These are phyloP conservation scores for Hemithea aestivaria DNA, from an alignment of 2,888 invertebrate species.

Conservation along the genomic window DNA sequence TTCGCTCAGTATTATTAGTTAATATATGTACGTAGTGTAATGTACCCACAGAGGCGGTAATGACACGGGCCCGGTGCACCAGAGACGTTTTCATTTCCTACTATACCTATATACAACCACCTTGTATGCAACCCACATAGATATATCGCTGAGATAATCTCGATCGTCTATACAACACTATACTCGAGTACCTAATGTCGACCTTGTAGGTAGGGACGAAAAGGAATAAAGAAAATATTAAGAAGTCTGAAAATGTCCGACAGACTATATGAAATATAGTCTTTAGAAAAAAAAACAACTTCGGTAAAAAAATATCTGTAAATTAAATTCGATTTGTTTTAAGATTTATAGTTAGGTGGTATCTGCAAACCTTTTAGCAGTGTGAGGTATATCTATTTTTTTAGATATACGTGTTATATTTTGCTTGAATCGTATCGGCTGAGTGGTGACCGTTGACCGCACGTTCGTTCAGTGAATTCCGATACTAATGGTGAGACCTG, in stretches of 20 bases:
- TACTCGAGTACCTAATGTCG: conserved; percentile 60
- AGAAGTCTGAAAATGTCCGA: conserved; percentile 68
- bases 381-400: conserved; percentile 50
- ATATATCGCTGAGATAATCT: conserved; percentile 64
- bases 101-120: conserved; percentile 29
- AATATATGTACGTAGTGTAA: conserved; percentile 47
- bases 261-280: conserved; percentile 66
- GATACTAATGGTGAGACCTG: conserved; percentile 51
- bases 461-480: conserved; percentile 54
- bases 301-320: conserved; percentile 66
- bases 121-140: conserved; percentile 54
- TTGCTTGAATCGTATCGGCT: conserved; percentile 49
- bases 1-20: conserved; percentile 73
- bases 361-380: conserved; percentile 52
- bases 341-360: conserved; percentile 67
- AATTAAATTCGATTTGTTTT: conserved; percentile 64
- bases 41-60: conserved; percentile 41
- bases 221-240: conserved; percentile 48
- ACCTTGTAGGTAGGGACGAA: conserved; percentile 69
- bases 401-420: conserved; percentile 48
- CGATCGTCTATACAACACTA: conserved; percentile 45
- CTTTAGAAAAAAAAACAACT: conserved; percentile 56
- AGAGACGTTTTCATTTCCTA: conserved; percentile 37
- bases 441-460: conserved; percentile 29
- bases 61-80: conserved; percentile 61